phyloP scores from a whole-genome alignment of 2,888 invertebrate species.

The Diaphora mendica region DNA sequence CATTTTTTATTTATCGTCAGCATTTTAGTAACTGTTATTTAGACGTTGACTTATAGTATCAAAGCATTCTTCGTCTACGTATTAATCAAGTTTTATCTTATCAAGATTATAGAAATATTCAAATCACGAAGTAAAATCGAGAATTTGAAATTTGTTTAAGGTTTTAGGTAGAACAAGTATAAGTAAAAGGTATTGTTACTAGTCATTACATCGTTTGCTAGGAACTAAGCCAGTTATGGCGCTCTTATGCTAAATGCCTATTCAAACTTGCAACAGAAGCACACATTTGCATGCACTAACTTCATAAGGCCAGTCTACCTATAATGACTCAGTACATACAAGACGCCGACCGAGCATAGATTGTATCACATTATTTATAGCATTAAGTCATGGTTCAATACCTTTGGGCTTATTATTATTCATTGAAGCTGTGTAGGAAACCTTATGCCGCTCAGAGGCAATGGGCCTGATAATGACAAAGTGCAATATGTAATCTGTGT shows the following conservation, averaged over 20 bases:
- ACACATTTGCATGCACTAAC: constrained; percentile 62
- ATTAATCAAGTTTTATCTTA: constrained; percentile 24
- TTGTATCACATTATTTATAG: constrained; percentile 76
- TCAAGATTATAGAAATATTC: constrained; percentile 30
- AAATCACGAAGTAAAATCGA: constrained; percentile 7
- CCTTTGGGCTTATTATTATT: constrained; percentile 73
- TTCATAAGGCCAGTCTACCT: constrained; percentile 47
- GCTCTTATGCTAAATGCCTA: constrained; percentile 63
- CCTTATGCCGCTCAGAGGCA: constrained; percentile 52
- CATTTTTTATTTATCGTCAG: constrained; percentile 32
- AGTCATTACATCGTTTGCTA: constrained; percentile 29
- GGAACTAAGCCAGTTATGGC: constrained; percentile 42
- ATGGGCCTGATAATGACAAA: constrained; percentile 51
- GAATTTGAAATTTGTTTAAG: constrained; percentile 24
- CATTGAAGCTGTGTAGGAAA: constrained; percentile 65
- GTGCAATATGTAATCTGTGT: constrained; percentile 40
- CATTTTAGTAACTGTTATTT: constrained; percentile 23
- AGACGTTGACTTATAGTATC: constrained; percentile 20
- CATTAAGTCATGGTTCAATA: constrained; percentile 74
- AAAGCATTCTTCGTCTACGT: constrained; percentile 16
- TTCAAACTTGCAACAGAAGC: constrained; percentile 60
- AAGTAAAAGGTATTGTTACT: constrained; percentile 15
- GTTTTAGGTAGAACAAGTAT: constrained; percentile 10
- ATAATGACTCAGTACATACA: constrained; percentile 52
- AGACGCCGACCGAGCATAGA: constrained; percentile 62